These are phyloP conservation scores for Corythaeola cristata DNA, from an alignment of 2,113 vertebrate species.

Conservation along the genomic window DNA sequence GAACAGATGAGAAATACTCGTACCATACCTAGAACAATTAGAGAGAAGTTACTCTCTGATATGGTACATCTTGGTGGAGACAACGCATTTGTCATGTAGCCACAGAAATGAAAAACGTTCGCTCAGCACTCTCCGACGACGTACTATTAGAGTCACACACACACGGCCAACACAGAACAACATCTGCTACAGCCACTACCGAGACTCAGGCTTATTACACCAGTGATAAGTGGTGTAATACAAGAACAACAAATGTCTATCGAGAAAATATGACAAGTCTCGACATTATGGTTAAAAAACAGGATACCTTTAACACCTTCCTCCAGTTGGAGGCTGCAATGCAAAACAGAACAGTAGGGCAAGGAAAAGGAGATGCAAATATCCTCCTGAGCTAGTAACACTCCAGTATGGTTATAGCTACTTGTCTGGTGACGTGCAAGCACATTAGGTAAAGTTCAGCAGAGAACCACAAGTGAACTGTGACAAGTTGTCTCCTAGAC, in stretches of 20 bases:
- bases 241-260: neutral
- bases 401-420: neutral
- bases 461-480: neutral
- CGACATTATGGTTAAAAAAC: neutral
- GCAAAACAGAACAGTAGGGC: constrained; percentile 31
- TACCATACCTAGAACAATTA: neutral
- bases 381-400: neutral
- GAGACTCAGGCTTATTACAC: neutral
- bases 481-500: neutral
- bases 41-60: neutral
- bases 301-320: constrained; percentile 32
- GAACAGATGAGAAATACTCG: neutral
- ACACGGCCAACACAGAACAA: neutral
- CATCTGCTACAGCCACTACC: neutral
- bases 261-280: neutral
- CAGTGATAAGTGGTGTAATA: too few relatives aligned
- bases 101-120: neutral
- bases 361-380: constrained; percentile 18
- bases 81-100: neutral
- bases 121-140: neutral
- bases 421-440: neutral
- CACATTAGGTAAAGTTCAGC: neutral
- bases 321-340: constrained; percentile 49
- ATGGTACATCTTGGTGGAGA: neutral
- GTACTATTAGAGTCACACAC: neutral